Evolutionary conservation across 2,113 vertebrate species (phyloP).

Genomic region (Chaetorhynchus papuensis): DNA sequence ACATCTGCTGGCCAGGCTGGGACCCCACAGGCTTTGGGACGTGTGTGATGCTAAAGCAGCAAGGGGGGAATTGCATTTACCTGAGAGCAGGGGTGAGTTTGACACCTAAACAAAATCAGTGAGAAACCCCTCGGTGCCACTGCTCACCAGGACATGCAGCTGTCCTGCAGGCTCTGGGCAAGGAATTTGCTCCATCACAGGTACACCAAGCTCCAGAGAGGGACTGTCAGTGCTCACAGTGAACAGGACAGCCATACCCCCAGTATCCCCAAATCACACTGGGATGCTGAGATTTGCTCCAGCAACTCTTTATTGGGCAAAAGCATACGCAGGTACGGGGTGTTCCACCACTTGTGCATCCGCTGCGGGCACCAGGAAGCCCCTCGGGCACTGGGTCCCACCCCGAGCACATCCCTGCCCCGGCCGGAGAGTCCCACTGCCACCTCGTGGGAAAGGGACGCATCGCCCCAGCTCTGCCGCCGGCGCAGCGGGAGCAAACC

Average conservation of each 20-base stretch:
- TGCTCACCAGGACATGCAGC: background rate
- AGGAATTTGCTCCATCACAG: background rate
- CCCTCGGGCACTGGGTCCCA: background rate
- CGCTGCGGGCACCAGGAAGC: background rate
- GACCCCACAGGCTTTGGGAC: background rate
- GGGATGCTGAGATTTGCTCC: background rate
- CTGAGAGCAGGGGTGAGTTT: background rate
- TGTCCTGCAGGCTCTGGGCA: background rate
- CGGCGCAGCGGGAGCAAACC: background rate
- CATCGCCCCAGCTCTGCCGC: background rate
- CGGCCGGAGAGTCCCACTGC: constrained; percentile 38
- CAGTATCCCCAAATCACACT: background rate
- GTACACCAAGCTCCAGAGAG: background rate
- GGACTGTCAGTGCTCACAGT: background rate
- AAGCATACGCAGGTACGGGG: background rate
- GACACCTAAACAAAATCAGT: background rate
- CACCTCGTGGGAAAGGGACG: constrained; percentile 57
- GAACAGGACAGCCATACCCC: background rate
- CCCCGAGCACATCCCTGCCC: background rate
- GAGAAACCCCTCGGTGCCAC: background rate
- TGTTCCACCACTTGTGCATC: background rate
- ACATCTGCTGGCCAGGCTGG: background rate
- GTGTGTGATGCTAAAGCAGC: background rate
- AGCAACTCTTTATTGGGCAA: constrained; percentile 8
- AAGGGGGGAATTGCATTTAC: background rate